These are phyloP conservation scores for Alexandromys fortis DNA, from an alignment of 2,113 vertebrate genomes.

Conservation along the genomic window DNA sequence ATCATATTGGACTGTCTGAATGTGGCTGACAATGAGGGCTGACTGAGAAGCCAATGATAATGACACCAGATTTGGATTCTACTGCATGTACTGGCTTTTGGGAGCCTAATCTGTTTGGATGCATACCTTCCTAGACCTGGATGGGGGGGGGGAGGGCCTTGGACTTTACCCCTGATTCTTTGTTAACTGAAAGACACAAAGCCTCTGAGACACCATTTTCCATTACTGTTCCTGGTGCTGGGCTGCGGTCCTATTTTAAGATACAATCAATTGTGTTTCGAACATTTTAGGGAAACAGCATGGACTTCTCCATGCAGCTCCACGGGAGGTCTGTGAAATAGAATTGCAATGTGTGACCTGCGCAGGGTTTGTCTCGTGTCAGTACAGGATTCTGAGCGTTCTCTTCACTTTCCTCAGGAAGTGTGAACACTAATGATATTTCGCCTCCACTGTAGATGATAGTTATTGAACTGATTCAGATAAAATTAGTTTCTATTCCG, in stretches of 20 bases:
- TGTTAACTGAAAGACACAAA: neutral
- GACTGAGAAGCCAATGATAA: too few relatives aligned
- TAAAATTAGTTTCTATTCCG: constrained; percentile 52
- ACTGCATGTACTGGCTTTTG: too few relatives aligned
- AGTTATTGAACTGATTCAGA: constrained; percentile 18
- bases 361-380: neutral
- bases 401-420: constrained; percentile 1
- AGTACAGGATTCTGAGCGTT: neutral
- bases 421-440: constrained; percentile 42
- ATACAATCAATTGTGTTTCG: constrained; percentile 22
- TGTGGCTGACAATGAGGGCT: too few relatives aligned
- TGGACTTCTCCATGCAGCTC: neutral
- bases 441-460: constrained; percentile 30
- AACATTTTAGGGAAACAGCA: constrained; percentile 30
- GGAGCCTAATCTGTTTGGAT: too few relatives aligned
- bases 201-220: constrained; percentile 21
- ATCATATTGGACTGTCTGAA: too few relatives aligned
- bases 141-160: too few relatives aligned
- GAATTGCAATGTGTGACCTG: neutral
- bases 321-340: neutral
- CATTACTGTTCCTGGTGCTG: neutral
- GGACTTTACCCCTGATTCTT: too few relatives aligned
- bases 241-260: constrained; percentile 56
- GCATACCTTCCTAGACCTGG: too few relatives aligned
- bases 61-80: too few relatives aligned